Evolutionary conservation across 2,113 vertebrate genomes (phyloP).

Genomic region (Petromus typicus): DNA sequence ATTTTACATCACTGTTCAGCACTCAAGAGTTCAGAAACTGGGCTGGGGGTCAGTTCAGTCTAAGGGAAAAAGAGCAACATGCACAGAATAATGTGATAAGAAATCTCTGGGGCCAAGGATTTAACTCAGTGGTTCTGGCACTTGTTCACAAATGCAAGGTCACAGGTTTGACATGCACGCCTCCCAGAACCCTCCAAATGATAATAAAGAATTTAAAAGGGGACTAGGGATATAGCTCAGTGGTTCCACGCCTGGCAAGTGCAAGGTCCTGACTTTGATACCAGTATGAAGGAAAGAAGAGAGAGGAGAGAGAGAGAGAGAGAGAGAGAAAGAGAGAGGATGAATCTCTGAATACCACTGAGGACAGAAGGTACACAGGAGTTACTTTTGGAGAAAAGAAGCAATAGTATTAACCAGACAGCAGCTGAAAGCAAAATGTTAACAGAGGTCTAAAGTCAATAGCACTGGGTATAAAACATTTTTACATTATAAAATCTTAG

Average conservation of each 20-base stretch:
- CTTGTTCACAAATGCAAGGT: too few relatives aligned
- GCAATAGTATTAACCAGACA: neutral
- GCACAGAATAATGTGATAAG: neutral
- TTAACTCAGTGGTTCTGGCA: too few relatives aligned
- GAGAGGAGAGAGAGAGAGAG: too few relatives aligned
- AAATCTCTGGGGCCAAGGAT: neutral
- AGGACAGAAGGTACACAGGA: neutral
- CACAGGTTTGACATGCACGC: too few relatives aligned
- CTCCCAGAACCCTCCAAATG: too few relatives aligned
- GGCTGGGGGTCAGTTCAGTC: too few relatives aligned
- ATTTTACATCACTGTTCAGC: conserved; percentile 30
- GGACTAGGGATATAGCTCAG: too few relatives aligned
- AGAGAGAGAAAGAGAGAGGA: too few relatives aligned
- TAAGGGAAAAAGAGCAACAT: neutral
- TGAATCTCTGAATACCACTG: neutral
- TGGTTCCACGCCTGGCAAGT: too few relatives aligned
- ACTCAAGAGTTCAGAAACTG: neutral
- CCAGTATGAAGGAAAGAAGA: too few relatives aligned
- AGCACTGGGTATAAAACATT: neutral
- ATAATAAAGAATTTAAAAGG: too few relatives aligned
- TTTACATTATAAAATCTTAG: conserved; percentile 24
- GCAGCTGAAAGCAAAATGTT: neutral
- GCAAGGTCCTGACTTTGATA: too few relatives aligned
- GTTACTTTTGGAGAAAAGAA: conserved; percentile 1
- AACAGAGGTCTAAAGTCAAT: neutral